Conservation (phyloP, 2,888 invertebrate genomes). For the Acanthosoma haemorrhoidale region DNA sequence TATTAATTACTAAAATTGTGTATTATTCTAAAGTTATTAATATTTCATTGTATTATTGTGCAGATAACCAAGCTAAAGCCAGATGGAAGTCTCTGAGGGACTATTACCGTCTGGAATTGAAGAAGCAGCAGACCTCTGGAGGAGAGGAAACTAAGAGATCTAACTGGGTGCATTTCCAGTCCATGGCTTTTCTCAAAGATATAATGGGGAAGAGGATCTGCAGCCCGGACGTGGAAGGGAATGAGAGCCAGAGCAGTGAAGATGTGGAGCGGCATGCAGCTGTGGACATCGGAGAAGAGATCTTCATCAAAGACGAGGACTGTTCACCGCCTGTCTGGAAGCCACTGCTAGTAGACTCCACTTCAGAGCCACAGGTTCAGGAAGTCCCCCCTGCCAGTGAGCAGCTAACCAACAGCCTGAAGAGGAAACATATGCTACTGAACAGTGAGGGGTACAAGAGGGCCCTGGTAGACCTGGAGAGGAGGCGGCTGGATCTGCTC, state of each 20-base stretch:
- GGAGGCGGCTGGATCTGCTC: not conserved
- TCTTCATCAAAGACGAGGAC: not conserved
- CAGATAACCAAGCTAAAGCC: slow-evolving; percentile 30
- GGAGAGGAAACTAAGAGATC: not conserved
- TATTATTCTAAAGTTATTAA: no score
- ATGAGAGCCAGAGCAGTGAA: not conserved
- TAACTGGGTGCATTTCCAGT: not conserved
- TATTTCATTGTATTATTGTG: no score
- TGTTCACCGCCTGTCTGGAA: not conserved
- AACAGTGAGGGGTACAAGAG: not conserved
- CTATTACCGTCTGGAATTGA: slow-evolving; percentile 46
- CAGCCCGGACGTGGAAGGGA: not conserved
- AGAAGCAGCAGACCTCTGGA: slow-evolving; percentile 40
- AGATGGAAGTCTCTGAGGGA: slow-evolving; percentile 47
- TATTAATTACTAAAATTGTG: no score
- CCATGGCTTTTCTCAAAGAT: slow-evolving; percentile 15
- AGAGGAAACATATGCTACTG: no score
- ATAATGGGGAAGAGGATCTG: not conserved
- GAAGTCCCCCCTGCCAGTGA: not conserved
- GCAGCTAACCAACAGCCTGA: not conserved
- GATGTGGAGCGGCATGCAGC: not conserved
- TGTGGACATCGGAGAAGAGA: not conserved
- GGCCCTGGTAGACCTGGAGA: not conserved
- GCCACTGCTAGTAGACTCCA: not conserved
- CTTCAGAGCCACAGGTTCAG: not conserved